These are phyloP conservation scores for Siphamia tubifer DNA, from an alignment of 2,113 vertebrate species.

Conservation along the genomic window DNA sequence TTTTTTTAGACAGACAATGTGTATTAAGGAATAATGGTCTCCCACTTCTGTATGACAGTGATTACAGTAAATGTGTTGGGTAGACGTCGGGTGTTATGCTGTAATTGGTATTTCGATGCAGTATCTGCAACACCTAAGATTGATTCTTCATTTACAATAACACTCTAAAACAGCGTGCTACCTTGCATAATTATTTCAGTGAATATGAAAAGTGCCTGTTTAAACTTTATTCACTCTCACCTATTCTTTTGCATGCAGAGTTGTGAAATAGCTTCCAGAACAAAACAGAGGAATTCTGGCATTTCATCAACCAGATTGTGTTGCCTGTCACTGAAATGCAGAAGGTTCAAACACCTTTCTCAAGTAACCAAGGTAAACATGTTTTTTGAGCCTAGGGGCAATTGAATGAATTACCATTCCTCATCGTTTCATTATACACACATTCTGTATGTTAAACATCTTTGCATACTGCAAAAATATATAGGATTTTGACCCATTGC, in stretches of 20 bases:
- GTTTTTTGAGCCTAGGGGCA: conserved; percentile 62
- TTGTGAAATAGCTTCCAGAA: conserved; percentile 65
- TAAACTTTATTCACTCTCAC: conserved; percentile 65
- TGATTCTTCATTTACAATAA: conserved; percentile 66
- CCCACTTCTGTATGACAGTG: conserved; percentile 42
- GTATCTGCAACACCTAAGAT: conserved; percentile 69
- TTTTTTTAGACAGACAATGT: conserved; percentile 5
- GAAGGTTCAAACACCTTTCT: conserved; percentile 66
- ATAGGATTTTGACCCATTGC: too few relatives aligned
- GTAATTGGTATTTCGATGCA: conserved; percentile 77
- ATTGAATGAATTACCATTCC: conserved; percentile 65
- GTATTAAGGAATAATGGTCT: conserved; percentile 51
- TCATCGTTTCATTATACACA: conserved; percentile 50
- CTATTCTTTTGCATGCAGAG: conserved; percentile 52
- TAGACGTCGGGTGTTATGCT: conserved; percentile 65
- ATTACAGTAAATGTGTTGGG: conserved; percentile 59
- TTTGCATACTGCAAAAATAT: conserved; percentile 21
- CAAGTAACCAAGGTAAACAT: conserved; percentile 65
- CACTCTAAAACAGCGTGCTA: conserved; percentile 65
- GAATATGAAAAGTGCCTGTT: conserved; percentile 58
- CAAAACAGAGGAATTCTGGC: conserved; percentile 52
- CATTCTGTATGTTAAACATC: conserved; percentile 36
- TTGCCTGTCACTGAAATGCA: conserved; percentile 55
- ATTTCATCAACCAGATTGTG: conserved; percentile 53
- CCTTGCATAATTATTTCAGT: conserved; percentile 64